Conservation (phyloP, 2,113 vertebrate species). For the Potamarius usumacintae region DNA sequence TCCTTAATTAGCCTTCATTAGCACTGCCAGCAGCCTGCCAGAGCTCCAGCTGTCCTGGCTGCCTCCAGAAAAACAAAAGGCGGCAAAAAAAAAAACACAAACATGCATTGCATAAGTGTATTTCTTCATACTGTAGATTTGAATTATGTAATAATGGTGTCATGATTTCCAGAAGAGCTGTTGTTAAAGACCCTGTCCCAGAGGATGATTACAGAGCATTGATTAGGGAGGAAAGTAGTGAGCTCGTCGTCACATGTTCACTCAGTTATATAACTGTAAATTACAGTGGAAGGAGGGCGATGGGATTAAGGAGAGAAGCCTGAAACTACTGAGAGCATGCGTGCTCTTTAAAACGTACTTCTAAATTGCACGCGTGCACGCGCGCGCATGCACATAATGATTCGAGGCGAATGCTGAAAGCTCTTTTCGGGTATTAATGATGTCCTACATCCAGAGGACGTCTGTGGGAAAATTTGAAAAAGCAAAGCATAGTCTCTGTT, state of each 20-base stretch:
- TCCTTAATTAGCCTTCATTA: constrained; percentile 56
- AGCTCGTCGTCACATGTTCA: background rate
- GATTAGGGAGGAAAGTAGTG: background rate
- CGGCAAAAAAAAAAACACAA: background rate
- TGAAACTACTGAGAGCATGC: background rate
- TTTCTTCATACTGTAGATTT: constrained; percentile 4
- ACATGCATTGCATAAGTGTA: constrained; percentile 7
- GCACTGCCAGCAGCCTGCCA: constrained; percentile 42
- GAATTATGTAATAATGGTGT: background rate
- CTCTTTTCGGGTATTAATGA: background rate
- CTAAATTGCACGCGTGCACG: too few relatives aligned
- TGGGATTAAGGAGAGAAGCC: background rate
- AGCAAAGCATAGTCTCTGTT: background rate
- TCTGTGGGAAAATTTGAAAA: background rate
- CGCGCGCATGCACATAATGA: background rate
- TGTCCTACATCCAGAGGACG: background rate
- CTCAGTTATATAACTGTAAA: constrained; percentile 26
- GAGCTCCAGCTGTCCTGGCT: constrained; percentile 44
- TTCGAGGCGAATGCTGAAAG: background rate
- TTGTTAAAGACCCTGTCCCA: background rate
- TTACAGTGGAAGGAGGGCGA: background rate
- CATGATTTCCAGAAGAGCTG: background rate
- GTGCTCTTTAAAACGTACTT: background rate
- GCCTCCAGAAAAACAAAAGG: constrained; percentile 35
- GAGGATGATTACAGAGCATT: constrained; percentile 22